phyloP scores from a whole-genome alignment of 2,888 invertebrate species.

The Seladonia tumulorum region DNA sequence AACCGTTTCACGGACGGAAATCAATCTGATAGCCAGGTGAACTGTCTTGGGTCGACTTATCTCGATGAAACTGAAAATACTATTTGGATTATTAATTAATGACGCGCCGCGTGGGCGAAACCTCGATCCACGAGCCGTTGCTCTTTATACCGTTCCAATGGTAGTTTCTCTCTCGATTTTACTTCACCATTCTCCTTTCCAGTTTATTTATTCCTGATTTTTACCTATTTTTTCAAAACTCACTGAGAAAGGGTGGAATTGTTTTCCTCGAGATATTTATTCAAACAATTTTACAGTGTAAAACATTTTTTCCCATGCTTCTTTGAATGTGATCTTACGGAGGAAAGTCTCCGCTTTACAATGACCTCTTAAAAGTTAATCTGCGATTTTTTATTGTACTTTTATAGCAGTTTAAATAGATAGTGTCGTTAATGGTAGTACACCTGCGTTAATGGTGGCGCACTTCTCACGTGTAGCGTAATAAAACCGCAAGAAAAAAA shows the following conservation, averaged over 20 bases:
- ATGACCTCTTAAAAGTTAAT: too few species aligned
- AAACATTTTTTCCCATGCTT: background rate
- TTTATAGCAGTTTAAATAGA: too few species aligned
- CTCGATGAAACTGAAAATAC: constrained; percentile 39
- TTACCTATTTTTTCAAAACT: too few species aligned
- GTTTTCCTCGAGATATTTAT: too few species aligned
- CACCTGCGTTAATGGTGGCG: too few species aligned
- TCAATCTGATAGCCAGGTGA: constrained; percentile 47
- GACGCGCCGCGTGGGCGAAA: constrained; percentile 8
- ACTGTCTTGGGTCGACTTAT: constrained; percentile 31
- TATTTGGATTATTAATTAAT: constrained; percentile 55
- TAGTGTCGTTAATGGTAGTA: too few species aligned
- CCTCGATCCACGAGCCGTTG: background rate
- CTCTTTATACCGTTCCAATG: background rate
- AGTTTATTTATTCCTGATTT: background rate
- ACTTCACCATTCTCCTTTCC: background rate
- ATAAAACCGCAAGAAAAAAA: too few species aligned
- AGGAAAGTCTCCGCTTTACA: too few species aligned
- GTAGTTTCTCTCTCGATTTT: background rate
- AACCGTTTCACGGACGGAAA: constrained; percentile 38
- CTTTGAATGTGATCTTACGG: background rate
- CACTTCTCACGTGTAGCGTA: too few species aligned
- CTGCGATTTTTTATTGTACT: too few species aligned
- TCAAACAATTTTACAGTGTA: background rate
- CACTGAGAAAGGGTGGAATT: too few species aligned